These are phyloP conservation scores for Disparrhopalites patrizii DNA, from an alignment of 2,888 invertebrate genomes.

Conservation along the genomic window DNA sequence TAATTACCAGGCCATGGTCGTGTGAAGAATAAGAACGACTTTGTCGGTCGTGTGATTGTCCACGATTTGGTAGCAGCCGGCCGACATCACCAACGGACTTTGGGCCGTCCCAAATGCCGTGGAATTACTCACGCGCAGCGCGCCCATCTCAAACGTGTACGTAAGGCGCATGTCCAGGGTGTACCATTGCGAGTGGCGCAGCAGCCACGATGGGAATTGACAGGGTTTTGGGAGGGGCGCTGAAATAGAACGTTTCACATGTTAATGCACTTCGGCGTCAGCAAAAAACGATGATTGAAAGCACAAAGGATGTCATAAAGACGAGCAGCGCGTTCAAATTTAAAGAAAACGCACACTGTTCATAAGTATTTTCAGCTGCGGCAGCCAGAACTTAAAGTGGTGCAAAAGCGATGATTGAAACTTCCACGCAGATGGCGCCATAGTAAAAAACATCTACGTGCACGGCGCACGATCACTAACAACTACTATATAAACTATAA, in stretches of 20 bases:
- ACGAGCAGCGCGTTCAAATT: too few species aligned
- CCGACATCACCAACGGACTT: constrained; percentile 41
- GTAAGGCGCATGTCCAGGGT: constrained; percentile 79
- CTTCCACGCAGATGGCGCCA: too few species aligned
- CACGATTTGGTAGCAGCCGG: constrained; percentile 44
- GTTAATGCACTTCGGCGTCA: too few species aligned
- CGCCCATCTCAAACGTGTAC: constrained; percentile 65
- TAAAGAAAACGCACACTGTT: neutral
- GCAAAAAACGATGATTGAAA: neutral
- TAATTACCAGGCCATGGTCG: constrained; percentile 69
- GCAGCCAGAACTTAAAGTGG: too few species aligned
- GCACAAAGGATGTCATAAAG: neutral
- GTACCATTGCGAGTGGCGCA: constrained; percentile 80
- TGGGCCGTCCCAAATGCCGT: constrained; percentile 41
- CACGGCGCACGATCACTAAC: too few species aligned
- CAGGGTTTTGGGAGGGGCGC: constrained; percentile 60
- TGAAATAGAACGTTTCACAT: too few species aligned
- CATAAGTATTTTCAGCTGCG: too few species aligned
- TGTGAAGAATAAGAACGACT: constrained; percentile 62
- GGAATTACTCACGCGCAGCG: constrained; percentile 43
- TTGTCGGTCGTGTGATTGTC: constrained; percentile 53
- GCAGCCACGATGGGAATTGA: constrained; percentile 83
- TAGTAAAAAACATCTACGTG: too few species aligned
- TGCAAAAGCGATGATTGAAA: too few species aligned
- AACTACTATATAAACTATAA: too few species aligned